phyloP scores from a whole-genome alignment of 2,888 invertebrate species.

The Catotricha subobsoleta region DNA sequence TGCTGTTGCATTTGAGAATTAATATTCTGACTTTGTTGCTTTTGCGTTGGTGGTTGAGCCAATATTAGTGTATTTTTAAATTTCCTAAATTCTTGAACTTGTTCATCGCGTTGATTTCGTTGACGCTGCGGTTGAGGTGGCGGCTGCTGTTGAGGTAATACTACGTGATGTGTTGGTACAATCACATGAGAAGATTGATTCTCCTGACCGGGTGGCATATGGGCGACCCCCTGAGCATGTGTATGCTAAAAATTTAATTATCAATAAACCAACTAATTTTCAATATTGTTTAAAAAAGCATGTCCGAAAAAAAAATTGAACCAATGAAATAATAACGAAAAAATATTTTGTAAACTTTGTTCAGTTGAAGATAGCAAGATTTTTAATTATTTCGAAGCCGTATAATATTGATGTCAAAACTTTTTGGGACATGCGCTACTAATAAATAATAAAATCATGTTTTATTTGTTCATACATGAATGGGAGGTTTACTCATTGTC shows the following conservation, averaged over 20 bases:
- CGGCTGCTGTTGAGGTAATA: constrained; percentile 4
- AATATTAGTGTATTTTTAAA: constrained; percentile 69
- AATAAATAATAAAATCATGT: too few relatives aligned
- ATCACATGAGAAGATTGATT: constrained; percentile 5
- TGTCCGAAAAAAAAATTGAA: too few relatives aligned
- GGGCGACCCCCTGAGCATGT: constrained; percentile 11
- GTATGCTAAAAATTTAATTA: too few relatives aligned
- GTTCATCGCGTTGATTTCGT: constrained; percentile 22
- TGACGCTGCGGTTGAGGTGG: constrained; percentile 17
- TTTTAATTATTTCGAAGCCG: too few relatives aligned
- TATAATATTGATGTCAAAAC: too few relatives aligned
- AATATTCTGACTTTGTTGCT: constrained; percentile 10
- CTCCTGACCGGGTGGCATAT: constrained; percentile 8
- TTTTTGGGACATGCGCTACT: too few relatives aligned
- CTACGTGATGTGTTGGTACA: constrained; percentile 6
- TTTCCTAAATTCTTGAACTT: constrained; percentile 45
- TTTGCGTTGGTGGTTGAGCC: constrained; percentile 20
- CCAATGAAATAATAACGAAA: too few relatives aligned
- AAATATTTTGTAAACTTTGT: too few relatives aligned
- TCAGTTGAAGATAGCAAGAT: too few relatives aligned
- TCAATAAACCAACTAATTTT: too few relatives aligned
- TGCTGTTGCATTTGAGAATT: background rate
- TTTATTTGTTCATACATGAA: too few relatives aligned
- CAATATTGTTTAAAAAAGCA: too few relatives aligned
- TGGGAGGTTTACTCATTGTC: constrained; percentile 18